A percentile compares a stretch with the other conserved stretches of the same genome.
phyloP scores from a whole-genome alignment of 2,888 invertebrate species.

The Tethea ocularis region DNA sequence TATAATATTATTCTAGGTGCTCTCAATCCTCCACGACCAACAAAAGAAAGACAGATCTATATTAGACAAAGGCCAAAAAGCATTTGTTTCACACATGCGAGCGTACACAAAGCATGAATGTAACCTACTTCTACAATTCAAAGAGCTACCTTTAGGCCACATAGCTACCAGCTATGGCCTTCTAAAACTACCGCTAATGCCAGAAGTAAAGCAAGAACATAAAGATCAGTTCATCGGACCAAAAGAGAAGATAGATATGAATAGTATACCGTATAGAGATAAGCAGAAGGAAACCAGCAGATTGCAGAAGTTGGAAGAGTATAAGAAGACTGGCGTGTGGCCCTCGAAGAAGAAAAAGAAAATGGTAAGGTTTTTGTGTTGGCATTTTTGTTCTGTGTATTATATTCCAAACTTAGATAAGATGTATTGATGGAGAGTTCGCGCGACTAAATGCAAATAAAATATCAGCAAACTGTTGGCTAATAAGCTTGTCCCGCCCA shows the following conservation, averaged over 20 bases:
- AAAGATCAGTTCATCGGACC: constrained; percentile 77
- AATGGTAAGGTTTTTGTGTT: constrained; percentile 49
- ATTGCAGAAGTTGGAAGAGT: constrained; percentile 87
- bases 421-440: no score
- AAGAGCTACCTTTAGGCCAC: constrained; percentile 91
- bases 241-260: constrained; percentile 86
- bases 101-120: constrained; percentile 98
- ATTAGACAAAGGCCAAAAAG: constrained; percentile 94
- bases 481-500: no score
- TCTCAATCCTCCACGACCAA: constrained; percentile 84
- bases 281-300: constrained; percentile 90
- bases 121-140: constrained; percentile 92
- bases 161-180: constrained; percentile 96
- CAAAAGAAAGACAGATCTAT: constrained; percentile 89
- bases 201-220: constrained; percentile 90
- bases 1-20: constrained; percentile 55
- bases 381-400: not conserved
- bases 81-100: constrained; percentile 97
- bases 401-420: no score
- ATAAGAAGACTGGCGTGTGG: constrained; percentile 90
- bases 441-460: no score
- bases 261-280: constrained; percentile 90
- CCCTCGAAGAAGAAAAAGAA: constrained; percentile 85
- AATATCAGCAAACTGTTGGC: no score
- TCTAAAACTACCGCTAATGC: constrained; percentile 96